Conservation (phyloP, 2,888 invertebrate genomes). For the Synergus gifuensis region DNA sequence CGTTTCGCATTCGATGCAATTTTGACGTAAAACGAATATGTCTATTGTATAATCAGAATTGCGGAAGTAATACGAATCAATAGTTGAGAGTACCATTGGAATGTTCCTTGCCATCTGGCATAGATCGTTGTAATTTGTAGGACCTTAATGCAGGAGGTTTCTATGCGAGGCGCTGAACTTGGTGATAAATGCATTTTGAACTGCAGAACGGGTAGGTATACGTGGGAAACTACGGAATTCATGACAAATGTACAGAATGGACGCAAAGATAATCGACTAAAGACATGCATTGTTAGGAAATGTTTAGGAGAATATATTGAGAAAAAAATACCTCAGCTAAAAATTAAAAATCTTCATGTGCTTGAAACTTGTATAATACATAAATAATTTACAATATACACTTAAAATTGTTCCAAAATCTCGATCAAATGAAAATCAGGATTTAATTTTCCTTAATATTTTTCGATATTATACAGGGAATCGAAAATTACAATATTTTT, state of each 20-base stretch:
- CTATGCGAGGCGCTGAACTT: conserved; percentile 48
- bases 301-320: neutral
- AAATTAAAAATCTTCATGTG: neutral
- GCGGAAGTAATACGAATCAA: conserved; percentile 42
- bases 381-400: neutral
- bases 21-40: neutral
- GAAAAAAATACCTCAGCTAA: neutral
- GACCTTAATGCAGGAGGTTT: conserved; percentile 51
- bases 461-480: neutral
- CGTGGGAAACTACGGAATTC: conserved; percentile 20
- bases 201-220: conserved; percentile 29
- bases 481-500: too few species aligned
- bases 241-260: conserved; percentile 17
- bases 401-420: neutral
- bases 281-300: conserved; percentile 28
- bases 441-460: neutral
- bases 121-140: conserved; percentile 58
- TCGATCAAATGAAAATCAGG: neutral
- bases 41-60: neutral
- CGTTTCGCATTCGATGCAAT: neutral
- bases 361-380: neutral
- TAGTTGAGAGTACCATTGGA: conserved; percentile 46
- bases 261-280: conserved; percentile 6
- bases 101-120: conserved; percentile 54
- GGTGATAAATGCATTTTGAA: conserved; percentile 51